A percentile compares a stretch with the other conserved stretches of the same genome.
Conservation (phyloP, 2,113 vertebrate species). For the Sigmodon hispidus region DNA sequence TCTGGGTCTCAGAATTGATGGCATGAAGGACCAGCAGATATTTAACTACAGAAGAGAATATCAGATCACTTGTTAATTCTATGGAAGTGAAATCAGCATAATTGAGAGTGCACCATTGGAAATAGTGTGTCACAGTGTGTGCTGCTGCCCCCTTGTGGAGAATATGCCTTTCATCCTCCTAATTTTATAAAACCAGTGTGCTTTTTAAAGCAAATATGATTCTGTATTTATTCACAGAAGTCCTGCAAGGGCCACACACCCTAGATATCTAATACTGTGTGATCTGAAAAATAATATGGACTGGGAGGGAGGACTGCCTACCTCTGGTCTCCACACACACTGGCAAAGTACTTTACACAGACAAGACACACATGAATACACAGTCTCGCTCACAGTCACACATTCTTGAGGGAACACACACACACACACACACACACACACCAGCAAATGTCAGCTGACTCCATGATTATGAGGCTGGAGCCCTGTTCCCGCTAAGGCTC, state of each 20-base stretch:
- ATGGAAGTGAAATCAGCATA: background rate
- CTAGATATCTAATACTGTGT: background rate
- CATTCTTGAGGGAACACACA: background rate
- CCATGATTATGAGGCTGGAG: background rate
- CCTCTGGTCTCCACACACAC: background rate
- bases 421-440: background rate
- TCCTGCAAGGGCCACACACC: background rate
- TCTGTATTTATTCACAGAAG: background rate
- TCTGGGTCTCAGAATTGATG: background rate
- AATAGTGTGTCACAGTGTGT: background rate
- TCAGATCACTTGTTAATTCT: background rate
- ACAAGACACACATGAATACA: background rate
- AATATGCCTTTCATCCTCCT: background rate
- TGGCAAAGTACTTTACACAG: background rate
- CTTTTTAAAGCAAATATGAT: background rate
- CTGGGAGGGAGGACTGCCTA: background rate
- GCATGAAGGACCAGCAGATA: background rate
- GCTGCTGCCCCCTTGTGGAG: conserved; percentile 55
- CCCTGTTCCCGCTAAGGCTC: background rate
- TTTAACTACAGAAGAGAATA: background rate
- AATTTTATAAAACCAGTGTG: background rate
- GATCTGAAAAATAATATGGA: background rate
- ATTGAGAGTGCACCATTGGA: background rate
- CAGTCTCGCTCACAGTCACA: background rate
- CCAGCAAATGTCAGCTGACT: background rate